A percentile compares a stretch with the other conserved stretches of the same genome.
Evolutionary conservation across 2,888 invertebrate species (phyloP).

Genomic region (Melieria crassipennis): DNA sequence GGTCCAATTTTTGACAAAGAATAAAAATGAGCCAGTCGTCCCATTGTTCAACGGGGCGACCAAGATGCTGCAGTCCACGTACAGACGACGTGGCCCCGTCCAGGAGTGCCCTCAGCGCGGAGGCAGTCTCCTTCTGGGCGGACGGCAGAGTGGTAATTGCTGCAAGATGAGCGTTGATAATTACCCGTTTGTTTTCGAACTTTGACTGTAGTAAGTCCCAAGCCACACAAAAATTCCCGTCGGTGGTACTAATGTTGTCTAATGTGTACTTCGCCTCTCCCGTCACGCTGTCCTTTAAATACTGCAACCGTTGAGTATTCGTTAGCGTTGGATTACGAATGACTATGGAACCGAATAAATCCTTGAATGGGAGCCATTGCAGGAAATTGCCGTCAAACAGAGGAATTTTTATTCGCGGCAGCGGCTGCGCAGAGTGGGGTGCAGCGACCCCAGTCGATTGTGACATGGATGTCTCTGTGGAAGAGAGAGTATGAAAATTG

Average conservation of each 20-base stretch:
- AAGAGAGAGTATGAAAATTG: no score
- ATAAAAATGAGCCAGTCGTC: slow-evolving; percentile 29
- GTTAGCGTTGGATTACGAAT: no score
- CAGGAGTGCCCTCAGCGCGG: not conserved
- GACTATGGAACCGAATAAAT: no score
- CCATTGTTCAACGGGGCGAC: slow-evolving; percentile 23
- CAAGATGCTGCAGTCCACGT: slow-evolving; percentile 16
- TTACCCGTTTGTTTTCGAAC: slow-evolving; percentile 30
- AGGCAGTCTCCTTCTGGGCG: slow-evolving; percentile 7
- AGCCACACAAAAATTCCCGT: slow-evolving; percentile 24
- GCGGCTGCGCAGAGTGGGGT: not conserved
- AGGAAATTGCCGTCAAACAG: no score
- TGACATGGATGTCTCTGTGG: no score
- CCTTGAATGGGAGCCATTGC: no score
- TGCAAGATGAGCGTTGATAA: slow-evolving; percentile 27
- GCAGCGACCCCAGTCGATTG: no score
- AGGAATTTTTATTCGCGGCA: not conserved
- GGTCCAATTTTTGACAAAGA: not conserved
- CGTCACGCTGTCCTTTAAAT: no score
- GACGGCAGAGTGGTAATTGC: slow-evolving; percentile 3
- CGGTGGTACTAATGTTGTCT: slow-evolving; percentile 12
- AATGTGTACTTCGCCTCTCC: no score
- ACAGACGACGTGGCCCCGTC: not conserved
- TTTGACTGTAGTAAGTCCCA: slow-evolving; percentile 24
- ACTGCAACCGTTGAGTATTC: no score